Evolutionary conservation across 2,888 invertebrate genomes (phyloP).

Genomic region (Clunio marinus): DNA sequence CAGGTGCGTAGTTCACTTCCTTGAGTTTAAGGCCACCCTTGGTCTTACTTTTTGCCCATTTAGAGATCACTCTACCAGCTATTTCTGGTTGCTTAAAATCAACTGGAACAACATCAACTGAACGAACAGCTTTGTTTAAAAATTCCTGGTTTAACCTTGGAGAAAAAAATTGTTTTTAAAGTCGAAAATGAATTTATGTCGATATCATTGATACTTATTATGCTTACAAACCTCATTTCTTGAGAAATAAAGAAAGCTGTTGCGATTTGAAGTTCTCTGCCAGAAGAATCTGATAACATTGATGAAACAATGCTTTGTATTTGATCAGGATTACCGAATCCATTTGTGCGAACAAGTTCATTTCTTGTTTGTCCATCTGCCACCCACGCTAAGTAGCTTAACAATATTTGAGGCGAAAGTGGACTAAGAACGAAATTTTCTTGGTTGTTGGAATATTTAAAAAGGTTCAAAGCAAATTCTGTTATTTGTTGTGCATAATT

Average conservation of each 20-base stretch:
- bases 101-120: not conserved
- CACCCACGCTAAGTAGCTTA: slow-evolving; percentile 19
- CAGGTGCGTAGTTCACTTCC: not conserved
- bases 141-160: not conserved
- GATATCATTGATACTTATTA: not conserved
- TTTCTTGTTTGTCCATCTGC: not conserved
- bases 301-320: not conserved
- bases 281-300: not conserved
- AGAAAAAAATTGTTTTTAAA: not conserved
- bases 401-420: slow-evolving; percentile 26
- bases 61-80: not conserved
- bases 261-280: slow-evolving; percentile 27
- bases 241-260: slow-evolving; percentile 19
- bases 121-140: not conserved
- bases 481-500: not conserved
- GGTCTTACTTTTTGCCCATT: slow-evolving; percentile 3
- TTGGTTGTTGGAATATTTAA: not conserved
- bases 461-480: slow-evolving; percentile 24
- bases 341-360: not conserved
- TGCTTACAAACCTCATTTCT: not conserved
- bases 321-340: not conserved
- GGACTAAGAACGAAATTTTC: slow-evolving; percentile 14
- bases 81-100: slow-evolving; percentile 4
- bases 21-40: not conserved
- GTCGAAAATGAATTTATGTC: not conserved